A percentile compares a stretch with the other conserved stretches of the same genome.
phyloP scores from a whole-genome alignment of 2,888 invertebrate species.

The Iphiclides podalirius region DNA sequence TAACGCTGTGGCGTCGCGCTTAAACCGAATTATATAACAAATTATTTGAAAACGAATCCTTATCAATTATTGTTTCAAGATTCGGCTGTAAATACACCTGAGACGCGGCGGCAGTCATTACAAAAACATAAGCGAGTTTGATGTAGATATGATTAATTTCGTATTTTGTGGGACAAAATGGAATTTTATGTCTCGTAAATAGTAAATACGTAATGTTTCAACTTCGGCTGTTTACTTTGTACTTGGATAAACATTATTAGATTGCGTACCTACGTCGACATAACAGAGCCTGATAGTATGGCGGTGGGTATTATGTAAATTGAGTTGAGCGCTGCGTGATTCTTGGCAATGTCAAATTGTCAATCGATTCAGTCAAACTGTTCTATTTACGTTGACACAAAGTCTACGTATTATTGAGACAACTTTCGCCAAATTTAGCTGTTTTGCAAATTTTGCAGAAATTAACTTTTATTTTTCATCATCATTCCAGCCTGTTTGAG shows the following conservation, averaged over 20 bases:
- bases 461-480: too few species aligned
- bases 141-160: constrained; percentile 5
- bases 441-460: neutral
- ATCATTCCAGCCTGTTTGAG: too few species aligned
- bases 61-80: neutral
- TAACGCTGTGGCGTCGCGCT: too few species aligned
- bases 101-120: neutral
- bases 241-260: constrained; percentile 10
- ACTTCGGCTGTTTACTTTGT: constrained; percentile 14
- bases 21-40: too few species aligned
- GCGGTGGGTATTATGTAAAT: constrained; percentile 5
- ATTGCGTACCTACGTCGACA: constrained; percentile 3
- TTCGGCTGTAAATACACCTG: neutral
- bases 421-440: too few species aligned
- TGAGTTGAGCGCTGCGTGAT: neutral
- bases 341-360: neutral
- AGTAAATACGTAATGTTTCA: constrained; percentile 3
- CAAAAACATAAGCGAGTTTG: neutral
- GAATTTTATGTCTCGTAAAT: constrained; percentile 1
- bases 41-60: neutral
- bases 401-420: too few species aligned
- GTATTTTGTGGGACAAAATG: neutral
- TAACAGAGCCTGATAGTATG: constrained; percentile 5
- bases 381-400: neutral
- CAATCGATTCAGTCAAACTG: neutral